Base-by-base conservation (phyloP, 2,113 vertebrate species). In the Pedetes capensis region DNA sequence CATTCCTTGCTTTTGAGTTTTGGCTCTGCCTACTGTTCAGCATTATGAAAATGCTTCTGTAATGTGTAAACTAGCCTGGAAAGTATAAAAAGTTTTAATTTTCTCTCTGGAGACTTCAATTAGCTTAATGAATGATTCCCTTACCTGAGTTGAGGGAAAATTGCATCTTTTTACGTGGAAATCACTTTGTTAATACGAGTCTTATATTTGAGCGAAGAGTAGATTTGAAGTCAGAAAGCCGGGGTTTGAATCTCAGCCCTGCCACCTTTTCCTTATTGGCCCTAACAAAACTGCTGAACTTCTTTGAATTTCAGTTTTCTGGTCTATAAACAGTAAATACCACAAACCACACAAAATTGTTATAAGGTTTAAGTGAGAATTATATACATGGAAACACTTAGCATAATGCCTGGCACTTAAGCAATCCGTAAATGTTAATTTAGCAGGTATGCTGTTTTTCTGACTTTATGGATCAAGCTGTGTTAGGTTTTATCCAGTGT, bases 261-360 rank as follows among this genome's bases (percentile, higher is more conserved):
- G 14, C 42, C 27, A 39, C 37, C 25, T 55, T 74, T 83, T 76
- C 47, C 47, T 84, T 37, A 83, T 32, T 89, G 86, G 83, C 59
- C 49, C 17, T 94, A 34, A 59, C 37, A 82, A 82, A 88, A 6
- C 49, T 74, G 27, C n/a, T 53, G 75, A 57, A 80, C 34, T 39
- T 82, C 68, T 92, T 78, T 29, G 59, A 63, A 39, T 84, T 92
- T 84, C 34, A 72, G 39, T 49, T 85, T 92, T 78, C 55, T 92
- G 79, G 59, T 66, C 14, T 63, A 39, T 85, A 94, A 74, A 92
- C 66, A 85, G 72, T n/a, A 78, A 91, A 42, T 18, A 69, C 55
- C 47, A 17, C 51, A 82, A 91, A 75, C 49, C 71, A 75, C 16
- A 55, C 44, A 75, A 42, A 3, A 22, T 53, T 91, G 32, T 86